Conservation (phyloP, 2,113 vertebrate species). For the Colinus virginianus region DNA sequence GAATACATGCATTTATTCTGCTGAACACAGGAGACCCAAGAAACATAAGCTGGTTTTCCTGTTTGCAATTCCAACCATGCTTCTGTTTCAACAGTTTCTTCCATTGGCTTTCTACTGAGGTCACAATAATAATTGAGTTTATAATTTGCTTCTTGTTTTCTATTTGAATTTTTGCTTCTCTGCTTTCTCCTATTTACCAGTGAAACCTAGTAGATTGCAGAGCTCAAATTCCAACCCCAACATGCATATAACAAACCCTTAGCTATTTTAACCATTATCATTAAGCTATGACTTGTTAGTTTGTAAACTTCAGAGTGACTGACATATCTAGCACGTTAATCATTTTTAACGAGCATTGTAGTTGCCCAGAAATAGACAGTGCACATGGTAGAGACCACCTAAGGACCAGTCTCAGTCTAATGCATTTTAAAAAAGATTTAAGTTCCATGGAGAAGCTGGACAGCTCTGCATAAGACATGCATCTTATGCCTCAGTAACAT, state of each 20-base stretch:
- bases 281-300: neutral
- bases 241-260: neutral
- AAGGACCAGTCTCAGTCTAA: neutral
- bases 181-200: neutral
- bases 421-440: neutral
- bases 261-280: neutral
- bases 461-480: neutral
- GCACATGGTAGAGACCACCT: neutral
- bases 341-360: neutral
- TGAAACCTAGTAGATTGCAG: neutral
- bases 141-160: neutral
- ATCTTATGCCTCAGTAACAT: neutral
- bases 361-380: neutral
- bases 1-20: neutral
- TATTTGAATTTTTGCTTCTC: neutral
- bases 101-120: neutral
- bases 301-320: neutral
- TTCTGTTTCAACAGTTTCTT: neutral
- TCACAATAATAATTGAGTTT: neutral
- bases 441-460: neutral
- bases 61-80: fast-evolving
- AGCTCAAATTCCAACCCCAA: neutral
- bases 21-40: neutral
- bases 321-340: neutral
- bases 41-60: neutral